Evolutionary conservation across 2,888 invertebrate species (phyloP), one percentile per base, ranked within the genome.

Genomic region (Lissocephala sabroskyi): DNA sequence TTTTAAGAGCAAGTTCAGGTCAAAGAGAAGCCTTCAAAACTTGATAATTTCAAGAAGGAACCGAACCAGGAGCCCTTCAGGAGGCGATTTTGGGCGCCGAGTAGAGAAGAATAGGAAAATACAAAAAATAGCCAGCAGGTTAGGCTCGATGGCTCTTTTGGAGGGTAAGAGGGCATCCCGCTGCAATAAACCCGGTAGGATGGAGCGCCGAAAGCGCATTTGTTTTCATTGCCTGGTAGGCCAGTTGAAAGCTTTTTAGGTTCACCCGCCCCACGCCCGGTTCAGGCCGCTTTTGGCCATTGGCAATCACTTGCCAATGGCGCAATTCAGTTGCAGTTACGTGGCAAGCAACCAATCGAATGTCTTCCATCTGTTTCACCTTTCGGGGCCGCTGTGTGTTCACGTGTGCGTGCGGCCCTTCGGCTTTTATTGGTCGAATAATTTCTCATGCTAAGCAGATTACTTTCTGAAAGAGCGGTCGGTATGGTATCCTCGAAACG

Each of bases 181-280:
- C n/a, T n/a, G n/a, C n/a, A n/a, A n/a, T n/a, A n/a, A n/a, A n/a
- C n/a, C n/a, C n/a, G n/a, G n/a, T n/a, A n/a, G n/a, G n/a, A n/a
- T n/a, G n/a, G 30, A 33, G 18, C n/a, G 43, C n/a, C 16, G 16
- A 9, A 29, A 19, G 26, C 48, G 45, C 59, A 58, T 55, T 59
- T 59, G 59, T 54, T 58, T 51, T 48, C 73, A 67, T 65, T 76
- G 68, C 49, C 73, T 56, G 65, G 7, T 71, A 62, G 71, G 59
- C 65, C 56, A 65, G 65, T 55, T 23, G 3, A 61, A 71, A 71
- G 67, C 73, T 76, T 71, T 71, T 71, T 75, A 75, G 62, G 60
- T 30, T 30, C 10, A n/a, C n/a, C n/a, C n/a, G n/a, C n/a, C n/a
- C n/a, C n/a, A n/a, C n/a, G n/a, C n/a, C n/a, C n/a, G 4, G 30